Evolutionary conservation across 2,113 vertebrate species (phyloP), one percentile per base, ranked within the genome.

Genomic region (Clinocottus analis): DNA sequence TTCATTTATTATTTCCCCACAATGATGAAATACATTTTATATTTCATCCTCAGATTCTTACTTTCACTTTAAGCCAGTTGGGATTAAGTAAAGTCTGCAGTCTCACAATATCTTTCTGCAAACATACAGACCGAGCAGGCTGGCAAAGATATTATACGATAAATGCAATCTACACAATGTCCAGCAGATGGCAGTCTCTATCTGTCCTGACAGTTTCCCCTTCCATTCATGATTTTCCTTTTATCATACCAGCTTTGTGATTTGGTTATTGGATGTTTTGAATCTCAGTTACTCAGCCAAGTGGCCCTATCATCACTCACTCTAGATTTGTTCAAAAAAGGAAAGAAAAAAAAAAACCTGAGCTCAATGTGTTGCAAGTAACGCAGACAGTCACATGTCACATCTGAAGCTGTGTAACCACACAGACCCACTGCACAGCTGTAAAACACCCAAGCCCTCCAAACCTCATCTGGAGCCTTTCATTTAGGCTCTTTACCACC

Each of bases 101-200:
- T 62, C 1, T 12, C 8, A 43, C 13, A 68, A 9, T 14, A 23
- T 56, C 14, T 33, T 64, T 11, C 3, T 25, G 23, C 6, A 60
- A 6, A 49, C 58, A 8, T 19, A 47, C 19, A 19, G 6, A n/a
- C 11, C 4, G 19, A 27, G 25, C 39, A 72, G 17, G 8, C 25
- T 68, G 35, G 19, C 33, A 61, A 25, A 37, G 4, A 21, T 33
- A 1, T 3, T 7, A 5, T 10, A 5, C 7, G 4, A 0, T 21
- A 19, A 41, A 33, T 64, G 49, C 41, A 33, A 64, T 79, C 14
- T 43, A 7, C 23, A n/a, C 1, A 55, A 2, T 61, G 71, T 84
- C 83, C 86, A 87, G 59, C 70, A 90, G 91, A 62, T 89, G 88
- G 83, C 86, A 35, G 58, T 62, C 1, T 86, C 35, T 25, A 5